Base-by-base conservation (phyloP, 1,140 invertebrate genomes). In the Drosophila fuyamai region DNA sequence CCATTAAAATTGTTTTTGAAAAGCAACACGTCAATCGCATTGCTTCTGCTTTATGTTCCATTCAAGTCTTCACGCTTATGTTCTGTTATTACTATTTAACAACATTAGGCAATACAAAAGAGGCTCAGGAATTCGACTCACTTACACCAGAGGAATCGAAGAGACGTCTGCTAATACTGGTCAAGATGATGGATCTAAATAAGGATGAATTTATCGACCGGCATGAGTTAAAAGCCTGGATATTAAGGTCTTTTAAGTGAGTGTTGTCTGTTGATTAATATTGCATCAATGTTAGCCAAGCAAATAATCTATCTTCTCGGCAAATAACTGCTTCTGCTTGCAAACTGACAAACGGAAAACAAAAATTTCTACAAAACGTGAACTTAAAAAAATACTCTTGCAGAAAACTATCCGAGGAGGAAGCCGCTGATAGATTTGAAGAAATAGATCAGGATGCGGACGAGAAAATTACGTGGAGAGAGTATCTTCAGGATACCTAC, bases 111-210 rank as follows among this genome's bases (percentile, higher is more conserved):
- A 99, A 97, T 86, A 94, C 96, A 56, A 97, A 98, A 92, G 95
- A 97, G 91, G 98, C 97, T 0, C 97, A 99, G 93, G 97, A 99
- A 93, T 99, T 96, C 93, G 97, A 99, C 90, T 95, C 96, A 77
- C 93, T 99, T 14, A 94, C 95, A 29, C 96, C 97, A 5, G 96
- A 97, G 84, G 98, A 99, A 93, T 96, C 98, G 0, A 98, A 97
- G 91, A 94, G 94, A 84, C 94, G 98, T 65, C 94, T 99, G 1
- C 93, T 93, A 38, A 94, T 96, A 56, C 93, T 99, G 18, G 94
- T 98, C n/a, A 94, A 94, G 4, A 96, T 97, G 93, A 99, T 99
- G 97, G 98, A 99, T 93, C 92, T 95, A 16, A 95, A 97, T 92
- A 79, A 77, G 48, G 95, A 97, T 77, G 93, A 95, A 70, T 93